Conservation (phyloP, 1,140 invertebrate species). For the Chironomus tepperi region DNA sequence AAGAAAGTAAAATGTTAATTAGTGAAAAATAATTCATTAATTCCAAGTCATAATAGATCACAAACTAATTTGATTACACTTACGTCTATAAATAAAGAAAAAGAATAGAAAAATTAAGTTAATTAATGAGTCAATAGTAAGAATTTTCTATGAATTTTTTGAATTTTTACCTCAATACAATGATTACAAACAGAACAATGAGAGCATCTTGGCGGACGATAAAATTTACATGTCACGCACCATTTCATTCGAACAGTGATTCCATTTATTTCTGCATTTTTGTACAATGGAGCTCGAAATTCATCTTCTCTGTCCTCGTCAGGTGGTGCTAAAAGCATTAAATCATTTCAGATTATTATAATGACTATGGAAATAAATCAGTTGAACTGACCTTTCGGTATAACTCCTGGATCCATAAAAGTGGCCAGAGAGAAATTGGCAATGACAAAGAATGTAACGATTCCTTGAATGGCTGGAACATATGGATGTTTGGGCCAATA, state of each 20-base stretch:
- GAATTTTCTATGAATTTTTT: constrained; percentile 2
- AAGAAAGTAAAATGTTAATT: background rate
- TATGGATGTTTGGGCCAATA: constrained; percentile 72
- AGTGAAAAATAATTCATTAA: background rate
- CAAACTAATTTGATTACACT: constrained; percentile 6
- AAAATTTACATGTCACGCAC: constrained; percentile 99
- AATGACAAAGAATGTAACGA: constrained; percentile 93
- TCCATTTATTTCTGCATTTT: constrained; percentile 96
- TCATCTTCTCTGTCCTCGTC: constrained; percentile 97
- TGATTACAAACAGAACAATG: constrained; percentile 99
- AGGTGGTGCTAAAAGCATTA: constrained; percentile 66
- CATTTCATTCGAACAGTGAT: constrained; percentile 99
- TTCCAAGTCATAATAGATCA: background rate
- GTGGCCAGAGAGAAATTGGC: constrained; percentile 97
- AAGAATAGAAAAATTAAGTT: constrained; percentile 23
- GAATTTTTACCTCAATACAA: constrained; percentile 80
- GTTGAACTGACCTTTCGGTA: constrained; percentile 79
- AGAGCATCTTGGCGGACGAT: constrained; percentile 94
- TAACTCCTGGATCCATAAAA: constrained; percentile 98
- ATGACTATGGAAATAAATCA: background rate
- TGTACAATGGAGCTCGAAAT: constrained; percentile 92
- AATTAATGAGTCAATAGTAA: background rate
- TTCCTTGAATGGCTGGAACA: constrained; percentile 85
- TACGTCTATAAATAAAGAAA: background rate
- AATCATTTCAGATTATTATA: background rate